A percentile compares a stretch with the other conserved stretches of the same genome.
These are phyloP conservation scores for Anhinga rufa DNA, from an alignment of 2,113 vertebrate species.

Conservation along the genomic window DNA sequence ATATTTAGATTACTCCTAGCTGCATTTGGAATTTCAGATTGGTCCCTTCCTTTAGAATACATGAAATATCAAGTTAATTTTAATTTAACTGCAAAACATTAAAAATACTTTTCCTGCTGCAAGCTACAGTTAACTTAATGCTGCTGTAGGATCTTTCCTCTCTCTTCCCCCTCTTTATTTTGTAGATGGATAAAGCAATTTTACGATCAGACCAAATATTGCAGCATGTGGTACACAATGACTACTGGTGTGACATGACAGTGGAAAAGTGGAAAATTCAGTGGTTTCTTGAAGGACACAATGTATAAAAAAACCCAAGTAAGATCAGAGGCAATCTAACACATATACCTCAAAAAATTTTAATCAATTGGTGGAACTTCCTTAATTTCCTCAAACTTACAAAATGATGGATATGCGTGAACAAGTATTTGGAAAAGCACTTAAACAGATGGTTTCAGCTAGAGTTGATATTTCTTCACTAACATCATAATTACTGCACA, in stretches of 20 bases:
- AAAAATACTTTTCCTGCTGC: not conserved
- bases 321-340: not conserved
- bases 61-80: not conserved
- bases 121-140: not conserved
- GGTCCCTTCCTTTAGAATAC: not conserved
- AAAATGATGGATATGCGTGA: not conserved
- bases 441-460: not conserved
- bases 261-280: not conserved
- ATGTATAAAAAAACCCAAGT: not conserved
- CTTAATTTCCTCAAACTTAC: not conserved
- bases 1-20: not conserved
- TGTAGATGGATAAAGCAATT: not conserved
- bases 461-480: not conserved
- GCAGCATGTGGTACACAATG: not conserved
- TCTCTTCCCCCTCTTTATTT: not conserved
- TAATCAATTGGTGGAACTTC: not conserved
- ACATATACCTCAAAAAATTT: not conserved
- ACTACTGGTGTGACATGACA: not conserved
- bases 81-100: not conserved
- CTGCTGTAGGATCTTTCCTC: not conserved
- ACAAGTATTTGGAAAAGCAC: not conserved
- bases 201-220: not conserved
- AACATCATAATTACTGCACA: not conserved
- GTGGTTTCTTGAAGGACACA: not conserved
- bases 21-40: not conserved